Evolutionary conservation across 2,113 vertebrate genomes (phyloP), one percentile per base, ranked within the genome.

Genomic region (Atractosteus spatula): DNA sequence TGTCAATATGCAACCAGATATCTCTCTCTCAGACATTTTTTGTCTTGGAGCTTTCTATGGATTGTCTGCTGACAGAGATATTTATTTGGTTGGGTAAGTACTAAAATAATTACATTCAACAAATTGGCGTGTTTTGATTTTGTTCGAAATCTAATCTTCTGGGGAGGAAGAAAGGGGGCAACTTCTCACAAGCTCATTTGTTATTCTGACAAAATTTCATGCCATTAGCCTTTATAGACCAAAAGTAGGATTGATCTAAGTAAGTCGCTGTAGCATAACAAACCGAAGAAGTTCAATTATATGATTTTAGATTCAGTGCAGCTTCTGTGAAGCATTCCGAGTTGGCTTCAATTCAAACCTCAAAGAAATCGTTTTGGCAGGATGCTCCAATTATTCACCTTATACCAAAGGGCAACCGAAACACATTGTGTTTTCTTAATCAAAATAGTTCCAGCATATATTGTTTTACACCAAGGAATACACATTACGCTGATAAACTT

Each of bases 51-150:
- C 87, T 82, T 80, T 88, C 82, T 78, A 80, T 82, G 47, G 74
- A 81, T 76, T 83, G 86, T 89, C 89, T 84, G 74, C 76, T 81
- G 81, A 81, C 86, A 76, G 80, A 78, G 81, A 84, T 89, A 88
- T 89, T 90, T 90, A 86, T 89, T 90, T 89, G 78, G 84, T 76
- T 76, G 80, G 79, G 41, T 79, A 83, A 86, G 79, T 84, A 89
- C 85, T 86, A 88, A 83, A 82, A 88, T 87, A 89, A 89, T 89
- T 85, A 85, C 82, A 81, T 84, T 84, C 88, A 89, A 90, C 80
- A 83, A 89, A 86, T 86, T 87, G 87, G 84, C 86, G 89, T 90
- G 88, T 90, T 90, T 86, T 87, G 88, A 89, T 89, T 86, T 77
- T 78, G 77, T 64, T 76, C 85, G 88, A 86, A 88, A 89, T 87